Evolutionary conservation across 2,888 invertebrate genomes (phyloP).

Genomic region (Colletes collaris): DNA sequence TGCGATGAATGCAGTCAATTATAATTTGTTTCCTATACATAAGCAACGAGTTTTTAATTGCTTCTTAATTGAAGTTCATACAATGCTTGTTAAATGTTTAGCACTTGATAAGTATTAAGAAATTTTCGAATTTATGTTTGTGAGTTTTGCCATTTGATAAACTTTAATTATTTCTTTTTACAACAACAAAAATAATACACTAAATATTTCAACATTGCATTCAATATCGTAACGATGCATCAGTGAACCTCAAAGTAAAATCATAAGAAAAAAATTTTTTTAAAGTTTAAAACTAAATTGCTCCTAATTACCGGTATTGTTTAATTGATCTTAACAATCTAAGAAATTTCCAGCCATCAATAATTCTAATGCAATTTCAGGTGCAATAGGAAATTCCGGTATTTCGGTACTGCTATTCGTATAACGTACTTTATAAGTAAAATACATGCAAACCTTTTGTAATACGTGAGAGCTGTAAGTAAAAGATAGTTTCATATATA

Average conservation of each 20-base stretch:
- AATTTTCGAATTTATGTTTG: constrained; percentile 14
- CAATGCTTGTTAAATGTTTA: background rate
- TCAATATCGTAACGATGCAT: constrained; percentile 24
- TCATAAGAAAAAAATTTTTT: constrained; percentile 20
- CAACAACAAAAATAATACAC: constrained; percentile 13
- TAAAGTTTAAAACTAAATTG: constrained; percentile 22
- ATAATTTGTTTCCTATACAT: background rate
- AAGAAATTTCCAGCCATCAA: constrained; percentile 99
- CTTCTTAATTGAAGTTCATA: constrained; percentile 13
- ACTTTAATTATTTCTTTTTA: background rate
- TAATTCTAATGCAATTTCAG: constrained; percentile 98
- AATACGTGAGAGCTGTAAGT: constrained; percentile 95
- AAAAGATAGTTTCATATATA: background rate
- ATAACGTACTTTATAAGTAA: constrained; percentile 99
- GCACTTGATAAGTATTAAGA: constrained; percentile 6
- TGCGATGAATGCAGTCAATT: constrained; percentile 12
- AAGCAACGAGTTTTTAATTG: background rate
- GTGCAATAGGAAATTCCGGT: constrained; percentile 99
- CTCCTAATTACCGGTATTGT: background rate
- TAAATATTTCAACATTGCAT: constrained; percentile 18
- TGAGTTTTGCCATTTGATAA: background rate
- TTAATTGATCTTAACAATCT: constrained; percentile 90
- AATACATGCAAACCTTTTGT: constrained; percentile 99
- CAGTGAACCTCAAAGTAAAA: constrained; percentile 8
- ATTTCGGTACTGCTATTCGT: constrained; percentile 99